Evolutionary conservation across 2,888 invertebrate genomes (phyloP).

Genomic region (Protula sp.): DNA sequence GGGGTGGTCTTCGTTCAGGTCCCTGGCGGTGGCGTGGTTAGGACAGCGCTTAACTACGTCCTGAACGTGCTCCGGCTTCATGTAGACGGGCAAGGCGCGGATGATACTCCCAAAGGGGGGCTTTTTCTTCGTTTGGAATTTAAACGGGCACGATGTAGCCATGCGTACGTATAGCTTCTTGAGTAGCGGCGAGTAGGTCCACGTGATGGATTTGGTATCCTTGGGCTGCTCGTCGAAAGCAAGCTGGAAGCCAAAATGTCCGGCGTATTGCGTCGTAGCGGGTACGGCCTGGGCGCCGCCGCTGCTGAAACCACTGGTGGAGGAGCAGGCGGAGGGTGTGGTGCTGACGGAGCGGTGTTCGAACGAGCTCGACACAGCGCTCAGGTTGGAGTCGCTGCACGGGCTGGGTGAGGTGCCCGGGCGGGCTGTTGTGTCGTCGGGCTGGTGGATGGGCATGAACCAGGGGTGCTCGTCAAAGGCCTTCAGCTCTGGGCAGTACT

Average conservation of each 20-base stretch:
- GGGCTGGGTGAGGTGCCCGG: not conserved
- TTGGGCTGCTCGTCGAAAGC: slow-evolving; percentile 50
- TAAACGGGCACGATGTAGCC: slow-evolving; percentile 63
- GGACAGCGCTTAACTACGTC: slow-evolving; percentile 67
- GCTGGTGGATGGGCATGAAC: not conserved
- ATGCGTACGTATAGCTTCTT: slow-evolving; percentile 51
- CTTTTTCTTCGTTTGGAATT: slow-evolving; percentile 61
- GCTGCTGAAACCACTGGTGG: not conserved
- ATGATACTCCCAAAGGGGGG: slow-evolving; percentile 56
- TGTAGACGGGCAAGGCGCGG: slow-evolving; percentile 65
- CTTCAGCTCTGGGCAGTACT: not conserved
- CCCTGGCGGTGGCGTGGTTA: slow-evolving; percentile 59
- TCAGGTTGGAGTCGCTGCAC: not conserved
- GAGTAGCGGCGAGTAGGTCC: slow-evolving; percentile 54
- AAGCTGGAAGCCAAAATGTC: slow-evolving; percentile 51
- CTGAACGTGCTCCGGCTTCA: slow-evolving; percentile 63
- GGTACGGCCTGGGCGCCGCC: not conserved
- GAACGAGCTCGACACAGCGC: not conserved
- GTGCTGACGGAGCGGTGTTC: not conserved
- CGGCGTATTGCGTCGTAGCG: slow-evolving; percentile 49
- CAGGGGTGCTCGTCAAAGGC: not conserved
- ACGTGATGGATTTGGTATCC: slow-evolving; percentile 53
- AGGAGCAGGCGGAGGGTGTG: not conserved
- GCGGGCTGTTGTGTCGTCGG: not conserved
- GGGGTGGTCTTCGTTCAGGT: slow-evolving; percentile 47